phyloP scores from a whole-genome alignment of 2,888 invertebrate genomes.

The Nephrotoma guestfalica region DNA sequence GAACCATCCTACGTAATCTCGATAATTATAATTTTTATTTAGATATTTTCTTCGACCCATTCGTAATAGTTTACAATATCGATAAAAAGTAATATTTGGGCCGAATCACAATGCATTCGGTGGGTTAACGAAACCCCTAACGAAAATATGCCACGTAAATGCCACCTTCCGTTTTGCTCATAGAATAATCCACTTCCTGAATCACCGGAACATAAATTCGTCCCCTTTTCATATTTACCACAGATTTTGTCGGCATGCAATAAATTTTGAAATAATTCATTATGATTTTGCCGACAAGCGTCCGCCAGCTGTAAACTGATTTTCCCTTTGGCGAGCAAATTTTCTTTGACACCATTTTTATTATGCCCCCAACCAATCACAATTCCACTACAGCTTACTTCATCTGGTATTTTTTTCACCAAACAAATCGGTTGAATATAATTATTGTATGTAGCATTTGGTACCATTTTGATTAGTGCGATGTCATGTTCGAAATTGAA shows the following conservation, averaged over 20 bases:
- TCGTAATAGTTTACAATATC: not conserved
- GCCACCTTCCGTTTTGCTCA: not conserved
- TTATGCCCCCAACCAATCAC: not conserved
- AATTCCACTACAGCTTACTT: not conserved
- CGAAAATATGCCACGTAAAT: not conserved
- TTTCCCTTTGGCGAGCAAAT: not conserved
- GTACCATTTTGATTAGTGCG: not conserved
- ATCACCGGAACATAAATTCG: not conserved
- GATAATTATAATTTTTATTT: not conserved
- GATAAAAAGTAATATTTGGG: not conserved
- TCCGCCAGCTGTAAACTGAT: not conserved
- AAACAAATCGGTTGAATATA: not conserved
- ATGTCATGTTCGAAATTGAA: not conserved
- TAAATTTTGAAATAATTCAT: not conserved
- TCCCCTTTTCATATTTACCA: not conserved
- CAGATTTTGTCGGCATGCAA: not conserved
- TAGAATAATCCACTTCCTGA: not conserved
- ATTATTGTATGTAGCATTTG: not conserved
- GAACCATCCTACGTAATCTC: not conserved
- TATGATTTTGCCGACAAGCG: not conserved
- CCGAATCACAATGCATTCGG: not conserved
- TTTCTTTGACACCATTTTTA: not conserved
- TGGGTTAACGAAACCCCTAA: too few species aligned
- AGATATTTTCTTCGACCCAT: not conserved
- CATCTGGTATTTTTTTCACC: not conserved